phyloP scores from a whole-genome alignment of 2,113 vertebrate species.

The Corythornis cristatus region DNA sequence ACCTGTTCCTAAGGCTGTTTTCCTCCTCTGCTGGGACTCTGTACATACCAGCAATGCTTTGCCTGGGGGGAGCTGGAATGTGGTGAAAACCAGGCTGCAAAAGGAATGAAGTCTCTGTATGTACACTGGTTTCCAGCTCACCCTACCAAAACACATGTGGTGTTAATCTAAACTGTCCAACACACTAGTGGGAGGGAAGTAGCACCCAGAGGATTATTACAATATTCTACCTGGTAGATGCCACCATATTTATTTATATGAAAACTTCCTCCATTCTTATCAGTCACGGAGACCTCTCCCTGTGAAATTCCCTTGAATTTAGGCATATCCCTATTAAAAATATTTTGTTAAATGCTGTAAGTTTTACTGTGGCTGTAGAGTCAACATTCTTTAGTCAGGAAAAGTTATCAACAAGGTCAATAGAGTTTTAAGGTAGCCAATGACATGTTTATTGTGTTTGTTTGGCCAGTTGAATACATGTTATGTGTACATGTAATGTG shows the following conservation, averaged over 20 bases:
- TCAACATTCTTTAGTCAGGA: background rate
- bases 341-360: background rate
- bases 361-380: background rate
- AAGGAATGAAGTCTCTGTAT: background rate
- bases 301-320: background rate
- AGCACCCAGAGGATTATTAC: conserved; percentile 11
- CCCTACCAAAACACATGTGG: background rate
- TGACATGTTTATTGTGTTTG: background rate
- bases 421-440: background rate
- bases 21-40: background rate
- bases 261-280: background rate
- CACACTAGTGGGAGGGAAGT: background rate
- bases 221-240: conserved; percentile 22
- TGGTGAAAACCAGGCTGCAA: background rate
- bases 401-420: background rate
- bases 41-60: background rate
- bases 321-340: background rate
- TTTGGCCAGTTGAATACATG: background rate
- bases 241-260: background rate
- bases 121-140: background rate
- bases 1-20: background rate
- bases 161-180: background rate
- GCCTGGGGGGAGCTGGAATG: rapidly evolving
- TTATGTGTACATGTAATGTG: too few relatives aligned
- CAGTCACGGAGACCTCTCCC: background rate